These are phyloP conservation scores for Cephalophus harveyi DNA, from an alignment of 2,113 vertebrate genomes.

Conservation along the genomic window DNA sequence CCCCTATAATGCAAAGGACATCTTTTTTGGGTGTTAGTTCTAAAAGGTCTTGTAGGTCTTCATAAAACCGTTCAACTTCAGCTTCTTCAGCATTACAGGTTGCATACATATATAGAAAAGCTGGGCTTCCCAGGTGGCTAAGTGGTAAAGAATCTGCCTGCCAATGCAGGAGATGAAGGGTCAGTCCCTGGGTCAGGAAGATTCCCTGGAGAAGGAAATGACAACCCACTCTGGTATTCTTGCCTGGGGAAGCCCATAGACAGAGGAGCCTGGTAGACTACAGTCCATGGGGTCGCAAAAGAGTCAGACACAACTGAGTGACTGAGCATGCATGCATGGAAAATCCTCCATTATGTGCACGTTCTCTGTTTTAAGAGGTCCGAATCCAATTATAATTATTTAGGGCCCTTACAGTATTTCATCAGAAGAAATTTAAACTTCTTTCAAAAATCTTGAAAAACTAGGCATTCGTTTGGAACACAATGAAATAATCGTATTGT, in stretches of 20 bases:
- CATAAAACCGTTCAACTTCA: too few relatives aligned
- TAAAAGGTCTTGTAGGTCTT: too few relatives aligned
- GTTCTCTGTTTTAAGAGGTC: neutral
- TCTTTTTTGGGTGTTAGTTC: too few relatives aligned
- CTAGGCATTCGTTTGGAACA: neutral
- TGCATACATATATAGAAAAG: neutral
- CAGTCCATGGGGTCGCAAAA: neutral
- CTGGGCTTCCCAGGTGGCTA: neutral
- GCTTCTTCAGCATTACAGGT: too few relatives aligned
- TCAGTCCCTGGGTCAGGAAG: neutral
- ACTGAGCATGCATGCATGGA: neutral
- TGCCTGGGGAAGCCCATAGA: neutral
- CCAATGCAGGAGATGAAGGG: neutral
- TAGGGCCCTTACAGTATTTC: neutral
- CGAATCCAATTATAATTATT: neutral
- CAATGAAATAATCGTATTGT: neutral
- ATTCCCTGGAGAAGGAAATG: neutral
- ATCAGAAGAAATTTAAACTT: neutral
- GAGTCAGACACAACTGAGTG: neutral
- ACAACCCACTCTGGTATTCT: neutral
- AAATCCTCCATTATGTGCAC: neutral
- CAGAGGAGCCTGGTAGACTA: neutral
- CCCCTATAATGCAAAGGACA: too few relatives aligned
- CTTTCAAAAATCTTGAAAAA: constrained; percentile 29
- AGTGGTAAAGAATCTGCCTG: neutral